Evolutionary conservation across 2,797 vertebrate genomes (phyloP).

Genomic region (Pangasius krempfi): DNA sequence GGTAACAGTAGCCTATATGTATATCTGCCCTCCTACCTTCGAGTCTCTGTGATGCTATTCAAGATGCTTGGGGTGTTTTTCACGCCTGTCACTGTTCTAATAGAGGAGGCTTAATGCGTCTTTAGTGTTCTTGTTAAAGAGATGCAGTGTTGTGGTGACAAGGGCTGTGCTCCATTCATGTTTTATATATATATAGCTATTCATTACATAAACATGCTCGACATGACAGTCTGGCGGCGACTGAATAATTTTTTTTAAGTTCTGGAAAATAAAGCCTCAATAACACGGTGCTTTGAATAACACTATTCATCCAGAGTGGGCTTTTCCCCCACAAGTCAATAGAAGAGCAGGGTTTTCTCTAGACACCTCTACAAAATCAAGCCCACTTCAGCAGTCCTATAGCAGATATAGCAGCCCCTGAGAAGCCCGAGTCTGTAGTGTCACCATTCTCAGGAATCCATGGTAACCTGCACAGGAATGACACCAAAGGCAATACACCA

Average conservation of each 20-base stretch:
- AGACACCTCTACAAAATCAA: conserved; percentile 27
- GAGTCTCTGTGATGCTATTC: conserved; percentile 10
- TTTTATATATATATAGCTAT: neutral
- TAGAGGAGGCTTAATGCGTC: conserved; percentile 1
- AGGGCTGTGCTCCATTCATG: conserved; percentile 2
- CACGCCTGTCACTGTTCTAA: conserved; percentile 17
- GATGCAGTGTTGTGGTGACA: conserved; percentile 6
- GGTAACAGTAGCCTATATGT: conserved; percentile 15
- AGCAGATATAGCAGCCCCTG: conserved; percentile 4
- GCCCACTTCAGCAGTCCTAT: conserved; percentile 13
- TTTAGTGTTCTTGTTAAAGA: conserved; percentile 3
- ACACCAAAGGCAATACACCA: neutral
- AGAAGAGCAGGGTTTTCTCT: conserved; percentile 10
- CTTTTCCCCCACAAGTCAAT: neutral
- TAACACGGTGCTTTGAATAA: neutral
- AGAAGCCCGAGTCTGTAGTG: conserved; percentile 1
- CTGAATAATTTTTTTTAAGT: neutral
- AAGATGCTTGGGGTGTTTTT: conserved; percentile 6
- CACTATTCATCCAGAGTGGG: neutral
- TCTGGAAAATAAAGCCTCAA: conserved; percentile 1
- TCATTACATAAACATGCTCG: conserved; percentile 3
- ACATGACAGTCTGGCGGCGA: neutral
- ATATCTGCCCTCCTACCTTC: conserved; percentile 9
- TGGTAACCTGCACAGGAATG: conserved; percentile 28
- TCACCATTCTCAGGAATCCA: conserved; percentile 33